phyloP scores from a whole-genome alignment of 2,113 vertebrate genomes.

The Leucosticte australis region DNA sequence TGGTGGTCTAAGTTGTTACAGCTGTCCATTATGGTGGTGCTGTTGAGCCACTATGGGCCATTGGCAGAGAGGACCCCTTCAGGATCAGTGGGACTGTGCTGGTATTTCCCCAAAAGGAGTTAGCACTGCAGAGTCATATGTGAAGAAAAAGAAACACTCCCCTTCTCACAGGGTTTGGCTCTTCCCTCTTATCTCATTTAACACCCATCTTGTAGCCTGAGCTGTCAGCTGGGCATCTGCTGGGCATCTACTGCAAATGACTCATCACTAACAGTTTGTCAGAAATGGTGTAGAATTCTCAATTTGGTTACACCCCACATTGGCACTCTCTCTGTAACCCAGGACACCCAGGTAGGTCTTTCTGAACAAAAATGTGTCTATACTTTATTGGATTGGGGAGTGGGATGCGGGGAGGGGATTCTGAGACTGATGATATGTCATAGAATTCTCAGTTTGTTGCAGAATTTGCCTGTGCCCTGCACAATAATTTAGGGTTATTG shows the following conservation, averaged over 20 bases:
- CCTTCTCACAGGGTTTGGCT: not conserved
- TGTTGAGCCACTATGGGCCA: not conserved
- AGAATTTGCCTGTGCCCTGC: not conserved
- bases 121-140: not conserved
- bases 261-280: not conserved
- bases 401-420: fast-evolving
- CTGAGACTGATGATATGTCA: not conserved
- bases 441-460: not conserved
- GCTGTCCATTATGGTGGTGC: not conserved
- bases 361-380: not conserved
- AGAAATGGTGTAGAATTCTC: not conserved
- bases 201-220: not conserved
- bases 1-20: not conserved
- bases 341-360: not conserved
- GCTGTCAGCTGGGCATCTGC: not conserved
- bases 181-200: not conserved
- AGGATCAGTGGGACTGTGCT: not conserved
- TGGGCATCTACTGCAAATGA: not conserved
- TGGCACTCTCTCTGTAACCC: not conserved
- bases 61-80: not conserved
- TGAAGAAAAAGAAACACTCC: not conserved
- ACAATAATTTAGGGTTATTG: not conserved
- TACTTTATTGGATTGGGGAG: not conserved
- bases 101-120: not conserved
- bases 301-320: fast-evolving